phyloP scores from a whole-genome alignment of 2,797 vertebrate species.

The Prunella strophiata region DNA sequence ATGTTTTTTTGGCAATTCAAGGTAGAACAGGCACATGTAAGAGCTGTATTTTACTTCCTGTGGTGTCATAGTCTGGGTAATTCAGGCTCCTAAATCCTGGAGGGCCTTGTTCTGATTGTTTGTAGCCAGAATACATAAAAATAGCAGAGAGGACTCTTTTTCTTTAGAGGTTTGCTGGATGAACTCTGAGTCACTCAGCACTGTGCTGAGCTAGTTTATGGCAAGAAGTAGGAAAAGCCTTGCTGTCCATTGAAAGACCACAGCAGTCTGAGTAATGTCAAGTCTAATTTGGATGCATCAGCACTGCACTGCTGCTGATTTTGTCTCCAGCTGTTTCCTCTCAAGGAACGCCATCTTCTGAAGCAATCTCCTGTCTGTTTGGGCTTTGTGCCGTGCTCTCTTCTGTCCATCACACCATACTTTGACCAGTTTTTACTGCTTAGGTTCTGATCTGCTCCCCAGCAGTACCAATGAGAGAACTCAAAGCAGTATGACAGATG shows the following conservation, averaged over 20 bases:
- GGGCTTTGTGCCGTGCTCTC: not conserved
- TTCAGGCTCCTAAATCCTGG: not conserved
- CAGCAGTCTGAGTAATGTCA: not conserved
- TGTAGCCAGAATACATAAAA: not conserved
- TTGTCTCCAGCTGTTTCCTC: not conserved
- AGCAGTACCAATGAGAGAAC: not conserved
- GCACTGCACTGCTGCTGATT: not conserved
- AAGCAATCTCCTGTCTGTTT: not conserved
- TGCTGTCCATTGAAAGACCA: not conserved
- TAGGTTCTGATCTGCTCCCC: not conserved
- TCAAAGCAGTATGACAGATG: not conserved
- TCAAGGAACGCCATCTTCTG: not conserved
- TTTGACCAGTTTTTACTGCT: not conserved
- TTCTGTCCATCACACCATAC: not conserved
- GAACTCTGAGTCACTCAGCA: not conserved
- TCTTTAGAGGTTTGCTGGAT: not conserved
- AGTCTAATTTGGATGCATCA: not conserved
- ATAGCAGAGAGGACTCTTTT: not conserved
- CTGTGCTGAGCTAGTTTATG: not conserved
- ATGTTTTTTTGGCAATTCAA: not conserved
- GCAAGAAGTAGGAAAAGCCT: not conserved
- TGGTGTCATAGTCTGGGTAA: not conserved
- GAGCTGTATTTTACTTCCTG: not conserved
- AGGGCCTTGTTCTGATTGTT: not conserved
- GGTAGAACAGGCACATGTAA: not conserved